Conservation (phyloP, 2,888 invertebrate species). For the Drosophila pseudotakahashii region DNA sequence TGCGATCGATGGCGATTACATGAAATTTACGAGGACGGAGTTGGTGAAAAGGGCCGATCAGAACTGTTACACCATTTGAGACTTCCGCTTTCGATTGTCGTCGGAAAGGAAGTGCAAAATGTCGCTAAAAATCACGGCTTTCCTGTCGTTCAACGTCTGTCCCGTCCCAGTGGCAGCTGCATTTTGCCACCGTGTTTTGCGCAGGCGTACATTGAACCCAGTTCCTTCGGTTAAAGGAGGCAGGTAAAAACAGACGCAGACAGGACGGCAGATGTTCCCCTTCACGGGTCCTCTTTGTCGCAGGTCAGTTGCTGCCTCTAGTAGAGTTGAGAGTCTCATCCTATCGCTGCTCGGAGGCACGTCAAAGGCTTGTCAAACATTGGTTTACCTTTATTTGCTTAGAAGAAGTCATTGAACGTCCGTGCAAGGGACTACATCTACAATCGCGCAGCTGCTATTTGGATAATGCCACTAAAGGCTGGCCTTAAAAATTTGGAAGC, state of each 20-base stretch:
- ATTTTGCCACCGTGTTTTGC: slow-evolving; percentile 55
- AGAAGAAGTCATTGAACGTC: slow-evolving; percentile 65
- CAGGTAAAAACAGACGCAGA: slow-evolving; percentile 42
- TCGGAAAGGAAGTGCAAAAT: slow-evolving; percentile 66
- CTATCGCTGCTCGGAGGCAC: slow-evolving; percentile 42
- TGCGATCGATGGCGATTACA: slow-evolving; percentile 61
- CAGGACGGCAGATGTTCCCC: slow-evolving; percentile 64
- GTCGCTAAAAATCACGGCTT: slow-evolving; percentile 65
- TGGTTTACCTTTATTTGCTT: slow-evolving; percentile 67
- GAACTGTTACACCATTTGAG: slow-evolving; percentile 66
- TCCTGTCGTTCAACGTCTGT: slow-evolving; percentile 14
- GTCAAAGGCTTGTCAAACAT: slow-evolving; percentile 67
- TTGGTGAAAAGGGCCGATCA: slow-evolving; percentile 1
- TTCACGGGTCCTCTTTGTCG: slow-evolving; percentile 59
- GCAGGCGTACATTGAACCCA: slow-evolving; percentile 78
- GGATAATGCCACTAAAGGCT: background rate
- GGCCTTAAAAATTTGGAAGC: background rate
- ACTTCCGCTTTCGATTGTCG: slow-evolving; percentile 61
- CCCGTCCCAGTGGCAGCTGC: slow-evolving; percentile 56
- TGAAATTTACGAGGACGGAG: slow-evolving; percentile 48
- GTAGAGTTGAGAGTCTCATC: slow-evolving; percentile 51
- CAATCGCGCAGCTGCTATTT: slow-evolving; percentile 18
- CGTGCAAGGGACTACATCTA: background rate
- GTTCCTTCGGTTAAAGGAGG: slow-evolving; percentile 13
- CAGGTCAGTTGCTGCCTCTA: slow-evolving; percentile 69